Base-by-base conservation (phyloP, 2,113 vertebrate genomes). In the Scortum barcoo region DNA sequence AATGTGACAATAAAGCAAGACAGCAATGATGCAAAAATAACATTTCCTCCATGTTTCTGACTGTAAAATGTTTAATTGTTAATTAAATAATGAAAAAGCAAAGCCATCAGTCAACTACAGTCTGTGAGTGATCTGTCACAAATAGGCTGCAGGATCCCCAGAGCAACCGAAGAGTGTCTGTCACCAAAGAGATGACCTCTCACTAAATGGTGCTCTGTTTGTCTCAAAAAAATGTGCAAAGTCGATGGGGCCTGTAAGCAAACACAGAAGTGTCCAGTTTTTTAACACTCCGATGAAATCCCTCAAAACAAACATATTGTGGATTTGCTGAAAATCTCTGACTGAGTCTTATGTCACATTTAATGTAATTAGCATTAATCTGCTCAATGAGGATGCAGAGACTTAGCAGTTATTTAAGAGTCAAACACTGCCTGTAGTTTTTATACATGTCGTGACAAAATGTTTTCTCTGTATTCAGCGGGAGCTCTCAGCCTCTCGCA, bases 161-260 rank as follows among this genome's bases (percentile, higher is more conserved):
- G 56, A 60, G 74, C 56, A 88, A 42, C 54, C 54, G 77, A 72
- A 78, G 40, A 70, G 38, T 62, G 80, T 77, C 72, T 82, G 73
- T 88, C 82, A 82, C 84, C 50, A 71, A 63, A 75, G 69, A 81
- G 58, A 81, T 85, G 85, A 78, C 80, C 87, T 93, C 90, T 89
- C 38, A 72, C 65, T 63, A 76, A 86, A 83, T 11, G 63, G 2
- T 74, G 44, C 72, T 46, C 57, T 84, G 51, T 80, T 84, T 60
- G 76, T 50, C 40, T 69, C 36, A 63, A 81, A 42, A 42, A 50
- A 50, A 56, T 33, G 68, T 58, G 50, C 40, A 40, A 46, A 40
- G 63, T n/a, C 5, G 8, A 42, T 5, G n/a, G n/a, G n/a, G n/a
- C n/a, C n/a, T n/a, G n/a, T n/a, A n/a, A n/a, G n/a, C n/a, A n/a